These are phyloP conservation scores for Halcyon smyrnensis DNA, from an alignment of 2,797 vertebrate species.

Conservation along the genomic window DNA sequence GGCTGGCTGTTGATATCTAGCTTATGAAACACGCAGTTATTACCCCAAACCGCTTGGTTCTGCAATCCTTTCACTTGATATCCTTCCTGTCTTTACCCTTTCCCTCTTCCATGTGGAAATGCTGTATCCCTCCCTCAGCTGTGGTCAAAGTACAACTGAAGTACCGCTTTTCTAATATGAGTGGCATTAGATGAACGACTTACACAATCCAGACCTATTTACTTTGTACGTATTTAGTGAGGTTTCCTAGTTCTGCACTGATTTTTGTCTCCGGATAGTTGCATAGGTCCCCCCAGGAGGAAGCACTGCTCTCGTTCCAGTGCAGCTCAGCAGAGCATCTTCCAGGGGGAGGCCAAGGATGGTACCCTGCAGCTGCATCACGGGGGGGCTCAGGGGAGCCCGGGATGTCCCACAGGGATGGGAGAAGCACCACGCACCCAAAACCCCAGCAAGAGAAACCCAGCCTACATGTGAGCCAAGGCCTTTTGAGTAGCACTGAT, in stretches of 20 bases:
- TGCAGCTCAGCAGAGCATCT: not conserved
- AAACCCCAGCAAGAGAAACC: not conserved
- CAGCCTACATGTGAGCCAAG: not conserved
- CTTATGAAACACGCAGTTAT: not conserved
- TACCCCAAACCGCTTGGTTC: not conserved
- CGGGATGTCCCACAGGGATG: accelerated
- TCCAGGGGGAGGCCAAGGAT: not conserved
- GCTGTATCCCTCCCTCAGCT: not conserved
- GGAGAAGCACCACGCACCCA: not conserved
- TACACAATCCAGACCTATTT: not conserved
- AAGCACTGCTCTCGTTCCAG: not conserved
- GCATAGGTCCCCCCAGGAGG: not conserved
- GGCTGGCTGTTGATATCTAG: not conserved
- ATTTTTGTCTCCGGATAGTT: not conserved
- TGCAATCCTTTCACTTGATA: not conserved
- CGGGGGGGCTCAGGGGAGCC: not conserved
- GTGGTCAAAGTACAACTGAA: not conserved
- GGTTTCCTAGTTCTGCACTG: not conserved
- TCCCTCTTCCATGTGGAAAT: not conserved
- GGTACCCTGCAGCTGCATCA: not conserved
- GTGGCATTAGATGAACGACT: not conserved
- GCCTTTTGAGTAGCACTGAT: not conserved
- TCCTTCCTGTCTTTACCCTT: not conserved
- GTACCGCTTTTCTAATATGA: not conserved
- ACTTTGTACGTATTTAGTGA: not conserved